Base-by-base conservation (phyloP, 2,113 vertebrate species). In the Spilogale gracilis region DNA sequence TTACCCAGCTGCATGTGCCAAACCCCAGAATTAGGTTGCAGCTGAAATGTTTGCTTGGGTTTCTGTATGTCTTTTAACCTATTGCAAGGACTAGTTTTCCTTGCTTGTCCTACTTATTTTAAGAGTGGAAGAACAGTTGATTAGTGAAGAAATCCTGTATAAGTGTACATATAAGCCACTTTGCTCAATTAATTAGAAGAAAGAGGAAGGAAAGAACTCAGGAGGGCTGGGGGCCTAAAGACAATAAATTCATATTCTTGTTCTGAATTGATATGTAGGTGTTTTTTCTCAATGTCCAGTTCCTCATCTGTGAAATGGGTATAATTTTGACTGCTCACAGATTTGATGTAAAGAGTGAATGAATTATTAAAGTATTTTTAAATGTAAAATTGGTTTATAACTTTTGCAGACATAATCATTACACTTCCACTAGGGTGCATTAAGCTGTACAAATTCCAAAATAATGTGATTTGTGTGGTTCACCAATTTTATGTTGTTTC, bases 331-430 rank as follows among this genome's bases (percentile, higher is more conserved):
- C 18, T 95, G 27, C 50, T 82, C 58, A 78, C 78, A 89, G 52
- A 58, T 78, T 71, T 92, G 82, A 88, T 90, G 32, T 52, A 90
- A 84, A 32, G 80, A 84, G 10, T 50, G 17, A 93, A 63, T 95
- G 9, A 76, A 88, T 97, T 87, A 86, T 96, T 95, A 87, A 91
- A 84, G 21, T 90, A 81, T 92, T 92, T 94, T 32, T 98, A 97
- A 96, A 96, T 95, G 89, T 43, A 63, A 95, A 96, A 48, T 91
- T 93, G 43, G 48, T 97, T 94, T 95, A 9, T 96, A 71, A 76
- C 38, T 71, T 85, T 90, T 17, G 88, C 20, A 63, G 32, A 92
- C 48, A 71, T 74, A 60, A 76, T 91, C 27, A n/a, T 71, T 85
- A 80, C 30, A 52, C 61, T 83, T 25, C 50, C 65, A 30, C 48